These are phyloP conservation scores for Bombus affinis DNA, from an alignment of 1,140 invertebrate species.

Conservation along the genomic window DNA sequence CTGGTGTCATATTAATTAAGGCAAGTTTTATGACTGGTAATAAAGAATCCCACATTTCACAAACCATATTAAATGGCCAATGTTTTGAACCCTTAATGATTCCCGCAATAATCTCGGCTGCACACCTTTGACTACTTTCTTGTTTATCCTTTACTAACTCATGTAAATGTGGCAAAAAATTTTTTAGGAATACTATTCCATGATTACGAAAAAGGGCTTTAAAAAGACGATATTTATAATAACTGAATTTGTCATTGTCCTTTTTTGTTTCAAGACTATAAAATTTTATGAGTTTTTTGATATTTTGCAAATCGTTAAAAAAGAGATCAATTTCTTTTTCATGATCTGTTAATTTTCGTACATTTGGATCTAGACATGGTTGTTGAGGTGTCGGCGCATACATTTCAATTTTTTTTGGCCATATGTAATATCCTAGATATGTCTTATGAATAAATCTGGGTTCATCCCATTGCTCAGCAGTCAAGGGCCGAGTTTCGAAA, in stretches of 20 bases:
- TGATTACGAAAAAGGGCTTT: slow-evolving; percentile 92
- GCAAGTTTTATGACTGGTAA: slow-evolving; percentile 85
- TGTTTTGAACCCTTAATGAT: slow-evolving; percentile 91
- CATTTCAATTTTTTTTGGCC: slow-evolving; percentile 87
- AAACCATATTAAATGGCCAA: slow-evolving; percentile 88
- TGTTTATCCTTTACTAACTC: slow-evolving; percentile 86
- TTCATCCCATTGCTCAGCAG: slow-evolving; percentile 89
- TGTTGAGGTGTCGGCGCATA: slow-evolving; percentile 87
- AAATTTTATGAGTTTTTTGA: slow-evolving; percentile 89
- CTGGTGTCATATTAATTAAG: slow-evolving; percentile 85
- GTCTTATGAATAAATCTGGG: slow-evolving; percentile 87
- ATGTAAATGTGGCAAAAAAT: slow-evolving; percentile 87
- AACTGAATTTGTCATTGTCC: slow-evolving; percentile 91
- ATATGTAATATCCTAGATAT: slow-evolving; percentile 90
- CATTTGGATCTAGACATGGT: slow-evolving; percentile 82
- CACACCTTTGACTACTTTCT: slow-evolving; percentile 92
- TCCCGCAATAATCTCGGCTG: slow-evolving; percentile 91
- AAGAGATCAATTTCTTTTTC: slow-evolving; percentile 88
- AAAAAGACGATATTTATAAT: slow-evolving; percentile 86
- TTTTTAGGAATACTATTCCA: slow-evolving; percentile 86
- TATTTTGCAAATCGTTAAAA: slow-evolving; percentile 87
- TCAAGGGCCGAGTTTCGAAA: slow-evolving; percentile 83
- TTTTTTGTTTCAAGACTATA: slow-evolving; percentile 94
- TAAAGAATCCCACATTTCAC: slow-evolving; percentile 84
- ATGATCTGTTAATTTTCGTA: slow-evolving; percentile 82